A percentile compares a stretch with the other conserved stretches of the same genome.
Conservation (phyloP, 2,888 invertebrate genomes). For the Aleiodes testaceus region DNA sequence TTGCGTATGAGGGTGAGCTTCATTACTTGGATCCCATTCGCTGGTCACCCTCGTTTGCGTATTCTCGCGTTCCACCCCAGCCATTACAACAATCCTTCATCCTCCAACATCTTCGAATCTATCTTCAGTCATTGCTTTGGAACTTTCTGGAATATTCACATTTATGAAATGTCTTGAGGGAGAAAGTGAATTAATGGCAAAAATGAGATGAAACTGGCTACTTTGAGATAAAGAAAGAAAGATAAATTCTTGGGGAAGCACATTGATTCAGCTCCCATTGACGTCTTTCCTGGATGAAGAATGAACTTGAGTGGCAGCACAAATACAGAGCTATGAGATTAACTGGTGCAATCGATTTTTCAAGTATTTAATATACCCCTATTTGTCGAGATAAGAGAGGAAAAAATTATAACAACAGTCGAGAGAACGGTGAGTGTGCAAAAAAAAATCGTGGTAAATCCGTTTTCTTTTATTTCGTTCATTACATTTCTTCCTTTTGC, state of each 20-base stretch:
- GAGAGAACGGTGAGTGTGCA: neutral
- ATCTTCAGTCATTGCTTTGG: constrained; percentile 32
- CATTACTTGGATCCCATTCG: neutral
- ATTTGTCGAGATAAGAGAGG: constrained; percentile 12
- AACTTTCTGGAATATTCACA: constrained; percentile 16
- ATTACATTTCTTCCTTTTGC: neutral
- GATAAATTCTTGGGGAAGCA: neutral
- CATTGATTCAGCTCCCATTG: neutral
- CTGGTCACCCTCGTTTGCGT: constrained; percentile 10
- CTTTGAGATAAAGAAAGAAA: neutral
- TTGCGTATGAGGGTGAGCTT: constrained; percentile 54
- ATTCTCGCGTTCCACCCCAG: constrained; percentile 42
- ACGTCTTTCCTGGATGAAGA: neutral
- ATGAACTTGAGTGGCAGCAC: neutral
- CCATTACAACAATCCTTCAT: neutral
- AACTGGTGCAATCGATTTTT: neutral
- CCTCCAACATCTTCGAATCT: constrained; percentile 7
- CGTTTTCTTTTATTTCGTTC: constrained; percentile 7
- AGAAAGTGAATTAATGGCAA: neutral
- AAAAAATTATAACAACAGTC: neutral
- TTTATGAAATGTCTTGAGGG: neutral
- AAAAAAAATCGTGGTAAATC: constrained; percentile 7
- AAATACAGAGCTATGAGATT: neutral
- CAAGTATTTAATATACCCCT: constrained; percentile 15
- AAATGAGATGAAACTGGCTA: neutral